A percentile compares a stretch with the other conserved stretches of the same genome.
These are phyloP conservation scores for Gerris lacustris DNA, from an alignment of 2,888 invertebrate genomes.

Conservation along the genomic window DNA sequence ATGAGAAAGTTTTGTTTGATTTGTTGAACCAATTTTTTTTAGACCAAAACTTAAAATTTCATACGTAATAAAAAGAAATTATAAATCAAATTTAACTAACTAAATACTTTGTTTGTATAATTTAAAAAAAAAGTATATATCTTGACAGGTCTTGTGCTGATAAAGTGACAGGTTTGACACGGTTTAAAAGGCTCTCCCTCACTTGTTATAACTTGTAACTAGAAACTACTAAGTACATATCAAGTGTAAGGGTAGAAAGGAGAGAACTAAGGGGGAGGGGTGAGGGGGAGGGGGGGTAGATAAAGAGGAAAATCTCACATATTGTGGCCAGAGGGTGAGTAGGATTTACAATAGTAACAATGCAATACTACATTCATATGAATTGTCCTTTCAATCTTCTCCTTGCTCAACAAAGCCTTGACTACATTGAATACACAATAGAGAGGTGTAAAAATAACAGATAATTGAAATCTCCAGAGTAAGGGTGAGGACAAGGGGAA, in stretches of 20 bases:
- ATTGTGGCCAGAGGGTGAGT: neutral
- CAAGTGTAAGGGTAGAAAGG: no score
- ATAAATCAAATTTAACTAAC: no score
- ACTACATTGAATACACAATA: no score
- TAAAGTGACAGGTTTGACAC: neutral
- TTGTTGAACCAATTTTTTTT: no score
- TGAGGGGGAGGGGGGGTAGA: neutral
- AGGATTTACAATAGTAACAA: neutral
- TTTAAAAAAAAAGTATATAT: no score
- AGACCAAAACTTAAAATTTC: no score
- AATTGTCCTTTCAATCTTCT: neutral
- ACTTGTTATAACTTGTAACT: neutral
- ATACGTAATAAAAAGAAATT: no score
- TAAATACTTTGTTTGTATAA: no score
- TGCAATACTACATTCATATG: neutral
- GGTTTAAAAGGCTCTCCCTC: no score
- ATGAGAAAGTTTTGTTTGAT: no score
- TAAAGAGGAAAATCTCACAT: neutral
- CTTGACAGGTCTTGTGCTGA: no score
- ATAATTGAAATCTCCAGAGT: slow-evolving; percentile 13
- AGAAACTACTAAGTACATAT: neutral
- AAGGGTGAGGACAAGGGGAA: neutral
- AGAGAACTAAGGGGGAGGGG: neutral
- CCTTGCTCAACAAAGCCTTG: neutral
- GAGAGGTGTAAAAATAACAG: slow-evolving; percentile 15